phyloP scores from a whole-genome alignment of 2,888 invertebrate genomes.

The Drosophila melanocephala region DNA sequence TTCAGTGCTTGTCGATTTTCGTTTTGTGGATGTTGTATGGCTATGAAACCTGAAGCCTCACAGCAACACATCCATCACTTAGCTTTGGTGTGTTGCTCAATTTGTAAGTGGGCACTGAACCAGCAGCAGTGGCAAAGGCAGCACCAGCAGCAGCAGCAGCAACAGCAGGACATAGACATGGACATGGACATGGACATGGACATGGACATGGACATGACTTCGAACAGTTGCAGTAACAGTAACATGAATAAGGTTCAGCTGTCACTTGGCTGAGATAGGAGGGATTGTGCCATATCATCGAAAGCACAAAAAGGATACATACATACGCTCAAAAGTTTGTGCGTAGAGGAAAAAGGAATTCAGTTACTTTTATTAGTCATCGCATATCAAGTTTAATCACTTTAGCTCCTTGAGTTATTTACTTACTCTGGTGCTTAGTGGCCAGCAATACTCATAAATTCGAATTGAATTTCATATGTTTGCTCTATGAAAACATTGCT shows the following conservation, averaged over 20 bases:
- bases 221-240: slow-evolving; percentile 5
- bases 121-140: slow-evolving; percentile 2
- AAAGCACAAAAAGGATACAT: slow-evolving; percentile 3
- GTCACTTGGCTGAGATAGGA: slow-evolving; percentile 24
- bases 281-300: slow-evolving; percentile 30
- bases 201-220: slow-evolving; percentile 14
- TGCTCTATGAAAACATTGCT: background rate
- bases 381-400: slow-evolving; percentile 54
- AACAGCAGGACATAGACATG: slow-evolving; percentile 6
- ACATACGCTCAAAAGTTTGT: background rate
- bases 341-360: background rate
- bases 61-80: slow-evolving; percentile 51
- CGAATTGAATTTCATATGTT: slow-evolving; percentile 20
- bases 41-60: slow-evolving; percentile 31
- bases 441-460: background rate
- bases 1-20: background rate
- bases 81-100: slow-evolving; percentile 43
- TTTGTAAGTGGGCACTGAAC: slow-evolving; percentile 48
- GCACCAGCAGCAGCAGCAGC: background rate
- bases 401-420: slow-evolving; percentile 21
- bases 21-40: background rate
- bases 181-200: background rate
- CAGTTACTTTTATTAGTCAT: slow-evolving; percentile 26
- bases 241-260: slow-evolving; percentile 33
- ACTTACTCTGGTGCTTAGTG: slow-evolving; percentile 6